Conservation (phyloP, 2,888 invertebrate species). For the Agrochola lota region DNA sequence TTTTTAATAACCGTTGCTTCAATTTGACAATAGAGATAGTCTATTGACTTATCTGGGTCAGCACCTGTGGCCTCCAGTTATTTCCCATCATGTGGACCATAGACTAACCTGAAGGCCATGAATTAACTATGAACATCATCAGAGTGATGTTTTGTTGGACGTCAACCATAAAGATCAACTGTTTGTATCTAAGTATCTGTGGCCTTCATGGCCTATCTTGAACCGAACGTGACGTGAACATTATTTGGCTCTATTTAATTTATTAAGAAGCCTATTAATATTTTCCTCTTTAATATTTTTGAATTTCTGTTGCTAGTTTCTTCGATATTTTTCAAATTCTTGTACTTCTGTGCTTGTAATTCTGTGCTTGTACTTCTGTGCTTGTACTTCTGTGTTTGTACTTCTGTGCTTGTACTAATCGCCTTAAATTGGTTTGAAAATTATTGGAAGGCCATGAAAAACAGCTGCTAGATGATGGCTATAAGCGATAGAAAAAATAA, state of each 20-base stretch:
- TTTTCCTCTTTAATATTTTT: no score
- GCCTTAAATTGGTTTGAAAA: background rate
- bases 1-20: background rate
- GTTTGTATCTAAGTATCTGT: no score
- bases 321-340: no score
- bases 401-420: background rate
- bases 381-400: background rate
- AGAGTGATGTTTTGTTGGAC: background rate
- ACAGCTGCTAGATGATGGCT: background rate
- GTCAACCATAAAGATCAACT: no score
- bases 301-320: no score
- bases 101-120: background rate
- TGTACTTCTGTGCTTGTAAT: background rate
- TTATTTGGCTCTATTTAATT: no score
- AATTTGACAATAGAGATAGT: background rate
- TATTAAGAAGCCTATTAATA: no score
- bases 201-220: no score
- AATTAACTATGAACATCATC: background rate
- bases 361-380: background rate
- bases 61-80: background rate
- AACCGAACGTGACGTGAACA: no score
- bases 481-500: background rate
- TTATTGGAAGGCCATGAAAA: background rate
- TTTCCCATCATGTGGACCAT: background rate
- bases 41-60: background rate